Evolutionary conservation across 2,888 invertebrate genomes (phyloP).

Genomic region (Litoditis marina): DNA sequence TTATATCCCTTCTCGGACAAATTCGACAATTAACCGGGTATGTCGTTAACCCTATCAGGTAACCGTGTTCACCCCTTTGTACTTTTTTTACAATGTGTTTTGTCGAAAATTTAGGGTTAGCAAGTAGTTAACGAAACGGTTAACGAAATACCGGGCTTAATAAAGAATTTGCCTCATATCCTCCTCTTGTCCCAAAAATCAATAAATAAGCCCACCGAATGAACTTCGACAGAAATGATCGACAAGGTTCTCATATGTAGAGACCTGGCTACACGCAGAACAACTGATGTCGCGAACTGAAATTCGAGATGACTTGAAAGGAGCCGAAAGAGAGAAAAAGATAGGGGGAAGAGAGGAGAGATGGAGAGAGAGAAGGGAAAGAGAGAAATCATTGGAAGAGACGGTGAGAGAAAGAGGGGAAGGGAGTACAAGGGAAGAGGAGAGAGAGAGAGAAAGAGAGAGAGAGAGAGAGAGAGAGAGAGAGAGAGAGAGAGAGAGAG

Average conservation of each 20-base stretch:
- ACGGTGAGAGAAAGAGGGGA: background rate
- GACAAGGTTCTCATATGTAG: constrained; percentile 70
- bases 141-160: background rate
- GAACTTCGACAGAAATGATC: constrained; percentile 69
- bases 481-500: constrained; percentile 1
- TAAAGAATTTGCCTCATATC: background rate
- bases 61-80: no score
- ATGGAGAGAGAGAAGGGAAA: constrained; percentile 3
- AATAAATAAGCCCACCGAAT: constrained; percentile 64
- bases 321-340: constrained; percentile 10
- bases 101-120: no score
- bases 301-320: constrained; percentile 22
- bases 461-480: background rate
- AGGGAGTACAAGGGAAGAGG: constrained; percentile 6
- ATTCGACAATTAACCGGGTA: no score
- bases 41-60: no score
- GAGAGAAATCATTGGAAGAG: background rate
- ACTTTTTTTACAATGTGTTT: no score
- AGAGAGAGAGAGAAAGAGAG: background rate
- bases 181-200: no score
- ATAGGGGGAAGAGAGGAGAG: constrained; percentile 4
- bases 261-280: constrained; percentile 67
- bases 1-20: no score
- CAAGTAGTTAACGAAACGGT: no score
- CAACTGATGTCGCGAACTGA: constrained; percentile 61